These are phyloP conservation scores for Tupaia tana DNA, from an alignment of 2,113 vertebrate genomes.

Conservation along the genomic window DNA sequence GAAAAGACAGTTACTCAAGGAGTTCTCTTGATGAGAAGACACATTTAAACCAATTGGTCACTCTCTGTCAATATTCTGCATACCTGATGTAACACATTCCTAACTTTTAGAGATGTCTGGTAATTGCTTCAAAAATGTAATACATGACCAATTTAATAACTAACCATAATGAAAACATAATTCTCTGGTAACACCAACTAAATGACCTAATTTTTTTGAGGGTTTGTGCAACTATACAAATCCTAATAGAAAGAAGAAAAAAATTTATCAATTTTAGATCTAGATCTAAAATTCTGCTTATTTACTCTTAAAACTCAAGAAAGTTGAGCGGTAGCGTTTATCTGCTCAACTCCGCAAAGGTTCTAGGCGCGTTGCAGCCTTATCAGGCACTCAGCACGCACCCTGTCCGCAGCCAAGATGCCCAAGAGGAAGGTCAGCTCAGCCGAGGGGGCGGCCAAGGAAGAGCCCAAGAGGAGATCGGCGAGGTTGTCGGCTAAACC, in stretches of 20 bases:
- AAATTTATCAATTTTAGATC: background rate
- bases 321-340: background rate
- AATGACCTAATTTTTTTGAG: background rate
- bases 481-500: too few species aligned
- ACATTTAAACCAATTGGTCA: background rate
- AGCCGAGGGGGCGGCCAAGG: too few species aligned
- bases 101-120: conserved; percentile 26
- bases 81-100: background rate
- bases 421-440: too few species aligned
- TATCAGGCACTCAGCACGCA: too few species aligned
- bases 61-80: background rate
- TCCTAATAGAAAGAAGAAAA: background rate
- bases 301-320: conserved; percentile 31
- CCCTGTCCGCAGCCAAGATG: too few species aligned
- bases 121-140: background rate
- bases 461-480: too few species aligned
- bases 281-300: conserved; percentile 28
- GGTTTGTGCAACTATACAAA: conserved; percentile 1
- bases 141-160: background rate
- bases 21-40: conserved; percentile 2
- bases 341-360: too few species aligned
- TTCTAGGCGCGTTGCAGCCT: too few species aligned
- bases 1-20: background rate
- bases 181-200: background rate
- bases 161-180: background rate